Base-by-base conservation (phyloP, 2,888 invertebrate genomes). In the Dyspetes luteomarginatus region DNA sequence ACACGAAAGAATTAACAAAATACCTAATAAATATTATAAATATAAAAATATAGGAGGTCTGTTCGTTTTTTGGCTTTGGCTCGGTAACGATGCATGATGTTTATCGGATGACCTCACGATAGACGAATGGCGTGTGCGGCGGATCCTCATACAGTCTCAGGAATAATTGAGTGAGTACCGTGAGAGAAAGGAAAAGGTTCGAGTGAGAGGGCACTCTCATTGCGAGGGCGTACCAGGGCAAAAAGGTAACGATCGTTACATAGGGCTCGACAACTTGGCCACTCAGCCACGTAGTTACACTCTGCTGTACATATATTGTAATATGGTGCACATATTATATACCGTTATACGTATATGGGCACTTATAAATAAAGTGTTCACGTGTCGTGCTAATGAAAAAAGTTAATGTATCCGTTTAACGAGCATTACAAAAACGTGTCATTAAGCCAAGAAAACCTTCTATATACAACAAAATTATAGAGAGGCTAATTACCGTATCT, bases 351-450 rank as follows among this genome's bases (percentile, higher is more conserved):
- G 15, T 45, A 64, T 26, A 24, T n/a, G n/a, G n/a, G n/a, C 19
- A 60, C 24, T n/a, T 55, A n/a, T n/a, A 17, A 36, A 85, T 85
- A 83, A 81, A 83, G 69, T 83, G 86, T 86, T 85, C 90, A 90
- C 91, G 90, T 91, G 90, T 84, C 90, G 62, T 75, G 69, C 83
- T 87, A 89, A 90, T 90, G 87, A 89, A 89, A 89, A 88, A 36
- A 87, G 87, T 75, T 89, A 89, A 90, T 90, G 85, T 87, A 89
- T 90, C 88, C 88, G 86, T 85, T 88, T 83, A 88, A 83, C 86
- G 86, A 81, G 87, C 86, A 36, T 85, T 86, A 88, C 89, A 89
- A 87, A 89, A 87, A 84, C 85, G 22, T 73, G 19, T 3, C 45
- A n/a, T 7, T 30, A 60, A 9, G 24, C 24, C 12, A 4, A 5